Base-by-base conservation (phyloP, 2,113 vertebrate species). In the Phylloscopus trochiloides region DNA sequence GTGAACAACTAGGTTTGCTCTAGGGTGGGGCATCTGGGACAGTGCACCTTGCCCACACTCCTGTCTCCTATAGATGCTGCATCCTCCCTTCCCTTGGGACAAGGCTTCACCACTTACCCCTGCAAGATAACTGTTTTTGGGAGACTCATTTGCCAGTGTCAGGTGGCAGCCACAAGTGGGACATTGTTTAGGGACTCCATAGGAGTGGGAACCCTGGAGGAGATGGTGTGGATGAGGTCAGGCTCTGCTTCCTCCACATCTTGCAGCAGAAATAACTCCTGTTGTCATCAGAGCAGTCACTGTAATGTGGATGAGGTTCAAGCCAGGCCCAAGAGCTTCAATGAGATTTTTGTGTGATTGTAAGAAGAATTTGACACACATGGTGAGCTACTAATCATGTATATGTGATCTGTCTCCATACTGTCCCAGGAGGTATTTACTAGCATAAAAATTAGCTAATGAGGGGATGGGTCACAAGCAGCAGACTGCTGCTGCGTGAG, bases 301-400 rank as follows among this genome's bases (percentile, higher is more conserved):
- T 92, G 86, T 89, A 80, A 66, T 5, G 3, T 90, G 70, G 70
- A 88, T 81, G 82, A 86, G 88, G 75, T 85, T 96, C 78, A 78
- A 86, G 84, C 55, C 81, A 89, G 77, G 52, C 78, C 78, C 71
- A 31, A 42, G 84, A 88, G 72, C 89, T 91, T 97, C 92, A 95
- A 48, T 92, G 90, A 88, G 85, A 97, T 96, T 92, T 96, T 87
- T 92, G 66, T 91, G 94, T 3, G 55, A 76, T 86, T 96, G 58
- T 94, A 88, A 62, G 72, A 94, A 92, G 76, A 81, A 90, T 93
- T 72, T 94, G 87, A 97, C 75, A 71, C 58, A 92, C 51, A 14
- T 40, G 48, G 67, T 55, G 59, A 91, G 40, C 67, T 83, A 34
- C 68, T 79, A 47, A 71, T 62, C 21, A 6, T 50, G 81, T 92